A percentile compares a stretch with the other conserved stretches of the same genome.
These are phyloP conservation scores for Strongylocentrotus purpuratus DNA, from an alignment of 35 echinoderm and acorn worm genomes.

Conservation along the genomic window DNA sequence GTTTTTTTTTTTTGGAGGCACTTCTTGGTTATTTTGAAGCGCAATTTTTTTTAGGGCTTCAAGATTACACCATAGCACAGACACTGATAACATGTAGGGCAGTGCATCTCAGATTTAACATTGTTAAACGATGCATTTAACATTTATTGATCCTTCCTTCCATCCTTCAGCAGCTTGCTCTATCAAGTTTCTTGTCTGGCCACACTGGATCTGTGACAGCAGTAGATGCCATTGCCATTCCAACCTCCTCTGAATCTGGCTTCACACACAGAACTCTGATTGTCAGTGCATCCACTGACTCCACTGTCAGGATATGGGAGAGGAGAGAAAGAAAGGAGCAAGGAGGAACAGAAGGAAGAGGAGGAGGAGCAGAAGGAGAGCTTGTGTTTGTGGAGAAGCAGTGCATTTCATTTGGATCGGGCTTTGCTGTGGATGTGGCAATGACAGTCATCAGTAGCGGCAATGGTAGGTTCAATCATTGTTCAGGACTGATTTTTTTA, in stretches of 20 bases:
- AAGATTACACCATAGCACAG: too few species aligned
- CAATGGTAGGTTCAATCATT: neutral
- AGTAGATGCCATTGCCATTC: constrained; percentile 64
- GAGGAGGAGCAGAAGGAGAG: neutral
- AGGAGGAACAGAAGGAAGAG: neutral
- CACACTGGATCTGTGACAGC: constrained; percentile 79
- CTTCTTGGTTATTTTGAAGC: too few species aligned
- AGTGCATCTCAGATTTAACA: too few species aligned
- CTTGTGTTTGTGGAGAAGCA: constrained; percentile 75
- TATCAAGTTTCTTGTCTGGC: constrained; percentile 50
- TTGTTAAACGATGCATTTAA: too few species aligned
- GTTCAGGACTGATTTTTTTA: too few species aligned
- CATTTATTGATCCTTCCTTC: neutral
- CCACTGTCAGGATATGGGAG: constrained; percentile 89
- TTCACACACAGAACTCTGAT: constrained; percentile 60
- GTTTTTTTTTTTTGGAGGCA: too few species aligned
- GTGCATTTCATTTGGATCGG: constrained; percentile 74
- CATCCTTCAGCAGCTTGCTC: constrained; percentile 48
- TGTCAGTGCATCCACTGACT: constrained; percentile 80
- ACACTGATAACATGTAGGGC: too few species aligned
- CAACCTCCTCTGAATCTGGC: constrained; percentile 29
- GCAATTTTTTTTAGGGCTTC: too few species aligned
- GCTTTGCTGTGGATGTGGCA: constrained; percentile 87
- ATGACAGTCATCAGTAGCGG: constrained; percentile 24
- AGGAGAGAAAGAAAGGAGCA: constrained; percentile 29